Percentiles rank a stretch among this genome's conserved stretches.
phyloP scores from a whole-genome alignment of 2,113 vertebrate genomes.

The Pangasianodon gigas region DNA sequence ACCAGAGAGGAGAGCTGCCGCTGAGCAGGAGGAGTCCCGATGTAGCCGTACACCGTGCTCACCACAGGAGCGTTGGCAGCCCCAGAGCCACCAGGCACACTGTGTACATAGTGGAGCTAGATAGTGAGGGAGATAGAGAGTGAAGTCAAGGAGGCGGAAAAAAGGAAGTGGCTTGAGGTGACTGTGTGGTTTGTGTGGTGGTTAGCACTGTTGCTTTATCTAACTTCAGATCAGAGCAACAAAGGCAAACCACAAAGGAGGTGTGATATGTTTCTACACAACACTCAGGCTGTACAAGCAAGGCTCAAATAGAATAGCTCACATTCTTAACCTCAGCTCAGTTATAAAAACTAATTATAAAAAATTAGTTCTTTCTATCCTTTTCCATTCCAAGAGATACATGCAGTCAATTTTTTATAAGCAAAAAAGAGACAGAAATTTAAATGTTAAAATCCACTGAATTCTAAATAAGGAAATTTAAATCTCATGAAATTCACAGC shows the following conservation, averaged over 20 bases:
- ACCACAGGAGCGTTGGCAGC: slow-evolving; percentile 92
- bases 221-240: background rate
- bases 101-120: slow-evolving; percentile 93
- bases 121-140: background rate
- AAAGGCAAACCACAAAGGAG: slow-evolving; percentile 26
- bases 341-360: background rate
- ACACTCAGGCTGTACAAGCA: background rate
- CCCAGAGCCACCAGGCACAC: slow-evolving; percentile 87
- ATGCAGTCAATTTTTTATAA: background rate
- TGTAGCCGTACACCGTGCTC: slow-evolving; percentile 90
- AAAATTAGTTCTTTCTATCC: background rate
- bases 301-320: background rate
- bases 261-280: background rate
- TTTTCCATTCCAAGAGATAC: background rate
- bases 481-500: background rate
- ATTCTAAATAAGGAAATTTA: background rate
- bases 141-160: background rate
- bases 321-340: background rate
- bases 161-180: slow-evolving; percentile 14
- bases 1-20: slow-evolving; percentile 87
- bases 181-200: background rate
- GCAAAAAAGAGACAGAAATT: background rate
- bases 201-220: background rate
- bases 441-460: background rate
- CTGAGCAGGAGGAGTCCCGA: slow-evolving; percentile 91